Evolutionary conservation across 2,113 vertebrate genomes (phyloP).

Genomic region (Mastomys natalensis): DNA sequence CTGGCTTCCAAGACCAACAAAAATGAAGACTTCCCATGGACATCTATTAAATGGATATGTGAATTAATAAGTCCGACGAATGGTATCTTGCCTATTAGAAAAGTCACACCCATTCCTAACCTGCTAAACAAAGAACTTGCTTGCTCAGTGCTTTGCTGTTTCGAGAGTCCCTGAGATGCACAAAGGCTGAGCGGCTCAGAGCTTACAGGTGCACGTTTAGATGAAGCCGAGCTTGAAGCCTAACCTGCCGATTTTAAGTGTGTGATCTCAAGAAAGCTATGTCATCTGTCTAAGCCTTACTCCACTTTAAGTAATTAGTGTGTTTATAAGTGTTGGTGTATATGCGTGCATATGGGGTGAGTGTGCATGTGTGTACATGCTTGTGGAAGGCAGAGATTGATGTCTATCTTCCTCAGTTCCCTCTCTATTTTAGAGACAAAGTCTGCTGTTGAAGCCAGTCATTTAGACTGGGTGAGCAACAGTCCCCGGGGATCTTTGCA

Average conservation of each 20-base stretch:
- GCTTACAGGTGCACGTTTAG: neutral
- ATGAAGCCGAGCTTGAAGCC: neutral
- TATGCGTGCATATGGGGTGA: neutral
- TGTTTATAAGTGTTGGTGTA: neutral
- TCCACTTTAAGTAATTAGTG: neutral
- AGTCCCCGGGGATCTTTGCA: neutral
- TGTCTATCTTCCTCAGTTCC: neutral
- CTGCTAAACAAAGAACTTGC: neutral
- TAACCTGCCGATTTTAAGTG: neutral
- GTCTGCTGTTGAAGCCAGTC: neutral
- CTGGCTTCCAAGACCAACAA: neutral
- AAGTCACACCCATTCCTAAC: conserved; percentile 18
- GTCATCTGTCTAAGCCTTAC: neutral
- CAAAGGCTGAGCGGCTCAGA: neutral
- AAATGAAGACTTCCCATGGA: neutral
- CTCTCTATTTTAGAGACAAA: neutral
- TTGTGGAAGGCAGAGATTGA: neutral
- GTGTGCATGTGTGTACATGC: neutral
- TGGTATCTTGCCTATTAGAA: neutral
- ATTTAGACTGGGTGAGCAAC: no score
- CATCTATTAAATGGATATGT: neutral
- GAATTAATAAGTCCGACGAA: neutral
- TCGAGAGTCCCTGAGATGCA: neutral
- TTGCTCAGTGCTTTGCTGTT: neutral
- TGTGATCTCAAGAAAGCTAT: neutral